Conservation (phyloP, 1,140 invertebrate species). For the Eumaeus atala region DNA sequence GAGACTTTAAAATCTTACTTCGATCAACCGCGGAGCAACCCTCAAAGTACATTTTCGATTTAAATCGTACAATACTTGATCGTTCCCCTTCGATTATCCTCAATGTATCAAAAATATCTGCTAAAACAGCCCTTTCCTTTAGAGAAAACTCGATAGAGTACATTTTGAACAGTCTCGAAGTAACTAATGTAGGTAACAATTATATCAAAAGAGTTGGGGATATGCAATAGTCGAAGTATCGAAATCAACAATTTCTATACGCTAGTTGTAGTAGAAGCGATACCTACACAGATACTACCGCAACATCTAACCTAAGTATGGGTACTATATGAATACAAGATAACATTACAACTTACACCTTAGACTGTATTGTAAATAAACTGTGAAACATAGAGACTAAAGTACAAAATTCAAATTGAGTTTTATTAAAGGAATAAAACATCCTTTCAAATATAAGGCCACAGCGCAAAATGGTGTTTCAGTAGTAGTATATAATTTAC, state of each 20-base stretch:
- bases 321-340: constrained; percentile 40
- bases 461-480: constrained; percentile 71
- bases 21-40: constrained; percentile 19
- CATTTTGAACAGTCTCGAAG: constrained; percentile 71
- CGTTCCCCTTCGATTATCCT: constrained; percentile 68
- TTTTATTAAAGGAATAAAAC: constrained; percentile 63
- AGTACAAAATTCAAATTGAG: constrained; percentile 54
- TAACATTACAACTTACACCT: constrained; percentile 52
- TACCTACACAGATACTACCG: constrained; percentile 57
- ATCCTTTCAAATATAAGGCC: constrained; percentile 71
- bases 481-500: constrained; percentile 65
- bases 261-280: constrained; percentile 62
- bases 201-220: constrained; percentile 62
- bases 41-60: constrained; percentile 26
- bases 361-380: constrained; percentile 43
- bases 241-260: constrained; percentile 61
- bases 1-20: constrained; percentile 22
- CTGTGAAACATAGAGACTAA: constrained; percentile 47
- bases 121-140: constrained; percentile 72
- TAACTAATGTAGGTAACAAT: constrained; percentile 73
- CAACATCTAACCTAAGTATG: constrained; percentile 59
- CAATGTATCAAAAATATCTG: constrained; percentile 74
- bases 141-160: constrained; percentile 70
- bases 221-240: constrained; percentile 67
- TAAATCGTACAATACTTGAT: constrained; percentile 42